Evolutionary conservation across 2,113 vertebrate genomes (phyloP), one percentile per base, ranked within the genome.

Genomic region (Lasiurus cinereus): DNA sequence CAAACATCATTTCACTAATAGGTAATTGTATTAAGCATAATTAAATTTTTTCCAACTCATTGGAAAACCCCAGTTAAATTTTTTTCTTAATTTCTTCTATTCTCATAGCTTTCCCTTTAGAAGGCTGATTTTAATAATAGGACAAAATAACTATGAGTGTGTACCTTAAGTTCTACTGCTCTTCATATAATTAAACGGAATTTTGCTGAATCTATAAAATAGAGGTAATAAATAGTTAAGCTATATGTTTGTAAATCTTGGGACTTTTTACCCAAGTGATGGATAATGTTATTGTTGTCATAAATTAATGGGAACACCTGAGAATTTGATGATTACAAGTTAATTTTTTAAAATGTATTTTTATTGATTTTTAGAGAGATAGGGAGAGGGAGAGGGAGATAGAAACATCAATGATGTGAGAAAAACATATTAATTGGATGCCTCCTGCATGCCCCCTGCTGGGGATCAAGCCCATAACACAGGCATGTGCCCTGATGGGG

Each of bases 1-100:
- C 50, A 74, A 92, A 93, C n/a, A 84, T 83, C 79, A n/a, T 94
- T 46, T 69, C 52, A 74, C 21, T 91, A 62, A 77, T 27, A 36
- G 87, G 19, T 59, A n/a, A 93, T 56, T 52, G 1, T 54, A 83
- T 6, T 72, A 9, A 56, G 18, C 14, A 24, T 59, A 85, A 66
- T 73, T 83, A 78, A 77, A 43, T 79, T 80, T 85, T 85, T 88
- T 76, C 8, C 8, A 88, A 67, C 6, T 46, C 83, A 64, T 82
- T 92, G 50, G 33, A 64, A 31, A 62, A 86, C 2, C 1, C 1
- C 19, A n/a, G 12, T 59, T 64, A 54, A 66, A 5, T 39, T 1
- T 66, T 54, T 67, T 2, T 8, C 15, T 84, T 86, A 72, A 24
- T 83, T 88, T 89, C 36, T 92, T 92, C 66, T 77, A 0, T 80